phyloP scores from a whole-genome alignment of 2,888 invertebrate genomes.

The Aphidius colemani region DNA sequence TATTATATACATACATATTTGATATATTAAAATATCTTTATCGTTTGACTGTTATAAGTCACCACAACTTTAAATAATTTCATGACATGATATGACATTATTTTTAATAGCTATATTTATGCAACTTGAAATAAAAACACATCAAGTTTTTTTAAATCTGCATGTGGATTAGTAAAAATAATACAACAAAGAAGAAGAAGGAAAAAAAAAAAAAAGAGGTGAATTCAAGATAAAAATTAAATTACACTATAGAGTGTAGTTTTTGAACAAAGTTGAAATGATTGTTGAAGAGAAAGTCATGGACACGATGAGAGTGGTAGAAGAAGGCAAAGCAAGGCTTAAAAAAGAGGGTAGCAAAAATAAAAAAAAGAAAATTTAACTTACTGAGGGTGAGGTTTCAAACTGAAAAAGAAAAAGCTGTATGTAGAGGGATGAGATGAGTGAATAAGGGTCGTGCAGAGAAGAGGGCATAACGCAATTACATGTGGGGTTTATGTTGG shows the following conservation, averaged over 20 bases:
- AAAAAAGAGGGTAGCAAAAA: slow-evolving; percentile 24
- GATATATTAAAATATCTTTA: background rate
- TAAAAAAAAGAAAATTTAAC: slow-evolving; percentile 19
- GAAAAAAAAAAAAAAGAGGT: too few relatives aligned
- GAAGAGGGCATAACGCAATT: slow-evolving; percentile 53
- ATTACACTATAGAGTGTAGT: too few relatives aligned
- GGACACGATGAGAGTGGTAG: slow-evolving; percentile 26
- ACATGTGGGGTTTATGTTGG: slow-evolving; percentile 52
- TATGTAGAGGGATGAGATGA: slow-evolving; percentile 20
- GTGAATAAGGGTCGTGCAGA: slow-evolving; percentile 23
- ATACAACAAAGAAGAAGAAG: slow-evolving; percentile 38
- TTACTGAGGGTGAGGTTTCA: slow-evolving; percentile 15
- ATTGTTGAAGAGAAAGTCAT: slow-evolving; percentile 1
- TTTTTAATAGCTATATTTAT: too few relatives aligned
- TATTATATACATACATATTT: background rate
- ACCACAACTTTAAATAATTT: too few relatives aligned
- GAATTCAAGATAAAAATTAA: too few relatives aligned
- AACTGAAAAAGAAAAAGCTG: slow-evolving; percentile 22
- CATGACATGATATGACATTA: too few relatives aligned
- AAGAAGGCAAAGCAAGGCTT: slow-evolving; percentile 25
- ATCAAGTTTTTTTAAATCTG: background rate
- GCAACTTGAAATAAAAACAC: background rate
- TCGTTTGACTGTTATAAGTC: too few relatives aligned
- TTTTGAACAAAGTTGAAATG: too few relatives aligned
- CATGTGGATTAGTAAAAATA: slow-evolving; percentile 39